Evolutionary conservation across 64 coral and sea anemone genomes (phyloP), one percentile per base, ranked within the genome.

Genomic region (Pachyseris speciosa): DNA sequence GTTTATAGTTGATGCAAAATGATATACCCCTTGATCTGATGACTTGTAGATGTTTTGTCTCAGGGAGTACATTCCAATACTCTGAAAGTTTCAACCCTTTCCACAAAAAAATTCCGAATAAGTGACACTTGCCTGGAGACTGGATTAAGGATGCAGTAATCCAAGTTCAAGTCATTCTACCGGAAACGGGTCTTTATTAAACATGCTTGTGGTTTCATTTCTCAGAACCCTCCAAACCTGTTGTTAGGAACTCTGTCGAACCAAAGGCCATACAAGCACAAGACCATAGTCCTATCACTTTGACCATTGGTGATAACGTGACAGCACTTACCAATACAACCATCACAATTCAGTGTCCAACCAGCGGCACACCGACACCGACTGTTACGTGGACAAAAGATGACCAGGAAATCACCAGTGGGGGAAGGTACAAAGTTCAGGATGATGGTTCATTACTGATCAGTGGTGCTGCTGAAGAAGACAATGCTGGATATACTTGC

Each of bases 371-470:
- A 52, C 89, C 89, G 55, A 83, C 29, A 64, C 89, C 89, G 22
- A 83, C 40, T 67, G 69, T 91, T 50, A 50, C 66, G 15, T 91
- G 89, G 89, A 91, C 44, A 59, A 91, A 84, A 81, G 89, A 91
- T 83, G 89, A 78, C 15, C 63, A 69, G 45, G 38, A 67, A 48
- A 19, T 91, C 16, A 9, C 49, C n/a, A 27, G 22, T 39, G 78
- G 32, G 32, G 65, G 37, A 27, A 69, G 78, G 12, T 84, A 91
- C 66, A 58, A 26, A 37, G 33, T 91, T 16, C 17, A 57, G 25
- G 8, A 43, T 26, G 69, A 91, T 91, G 66, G 89, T 5, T 70
- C 89, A 29, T 53, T 91, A 64, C 0, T 84, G 24, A 84, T 91
- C 9, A 43, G 43, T 66, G 28, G 60, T 1, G 89, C 89, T 20